A percentile compares a stretch with the other conserved stretches of the same genome.
Evolutionary conservation across 1,140 invertebrate genomes (phyloP).

Genomic region (Acromyrmex charruanus): DNA sequence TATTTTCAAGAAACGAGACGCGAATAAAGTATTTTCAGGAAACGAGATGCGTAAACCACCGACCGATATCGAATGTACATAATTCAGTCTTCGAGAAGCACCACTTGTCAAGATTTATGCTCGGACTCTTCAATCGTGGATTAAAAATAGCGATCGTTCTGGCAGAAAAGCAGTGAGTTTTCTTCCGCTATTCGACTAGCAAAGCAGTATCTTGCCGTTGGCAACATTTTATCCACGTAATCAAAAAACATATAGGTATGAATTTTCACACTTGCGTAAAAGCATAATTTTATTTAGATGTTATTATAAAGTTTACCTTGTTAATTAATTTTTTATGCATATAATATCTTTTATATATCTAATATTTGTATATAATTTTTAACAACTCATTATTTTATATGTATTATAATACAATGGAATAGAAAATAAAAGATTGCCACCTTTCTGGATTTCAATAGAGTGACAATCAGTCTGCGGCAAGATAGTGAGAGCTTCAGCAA

Average conservation of each 20-base stretch:
- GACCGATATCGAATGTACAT: constrained; percentile 18
- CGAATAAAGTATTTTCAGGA: constrained; percentile 2
- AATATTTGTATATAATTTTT: constrained; percentile 4
- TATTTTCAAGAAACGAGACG: neutral
- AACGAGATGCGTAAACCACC: constrained; percentile 2
- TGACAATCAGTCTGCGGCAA: too few species aligned
- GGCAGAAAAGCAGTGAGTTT: constrained; percentile 42
- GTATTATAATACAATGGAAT: neutral
- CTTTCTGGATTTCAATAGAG: too few species aligned
- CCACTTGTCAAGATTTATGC: constrained; percentile 54
- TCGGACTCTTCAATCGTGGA: constrained; percentile 34
- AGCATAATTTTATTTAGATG: neutral
- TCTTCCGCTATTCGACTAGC: constrained; percentile 3
- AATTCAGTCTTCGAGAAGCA: constrained; percentile 33
- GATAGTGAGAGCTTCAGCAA: too few species aligned
- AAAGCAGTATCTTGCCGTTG: constrained; percentile 6
- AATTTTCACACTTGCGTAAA: neutral
- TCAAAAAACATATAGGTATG: constrained; percentile 42
- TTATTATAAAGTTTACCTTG: neutral
- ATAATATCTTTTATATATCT: neutral
- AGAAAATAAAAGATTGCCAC: neutral
- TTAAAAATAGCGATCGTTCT: constrained; percentile 49
- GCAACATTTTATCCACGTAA: constrained; percentile 1
- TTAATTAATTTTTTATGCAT: neutral
- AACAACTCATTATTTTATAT: neutral